Evolutionary conservation across 2,888 invertebrate genomes (phyloP), one percentile per base, ranked within the genome.

Genomic region (Baccha elongata): DNA sequence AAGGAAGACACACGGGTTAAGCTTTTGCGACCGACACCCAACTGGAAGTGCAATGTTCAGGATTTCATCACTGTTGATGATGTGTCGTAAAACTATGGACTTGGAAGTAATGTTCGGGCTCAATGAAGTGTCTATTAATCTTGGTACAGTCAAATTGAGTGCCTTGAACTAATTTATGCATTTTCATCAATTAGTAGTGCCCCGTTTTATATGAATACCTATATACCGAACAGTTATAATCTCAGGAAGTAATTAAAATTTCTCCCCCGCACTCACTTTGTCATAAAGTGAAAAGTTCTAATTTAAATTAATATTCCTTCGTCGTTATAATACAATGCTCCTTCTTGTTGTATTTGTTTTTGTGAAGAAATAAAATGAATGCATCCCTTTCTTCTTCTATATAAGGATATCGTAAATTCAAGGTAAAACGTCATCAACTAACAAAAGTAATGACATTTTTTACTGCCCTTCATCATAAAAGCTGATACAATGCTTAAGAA

Each of bases 281-380:
- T 35, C 42, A 19, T 60, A 53, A 67, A 35, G 26, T 46, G 72
- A 72, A 68, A 73, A n/a, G n/a, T 83, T 83, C 83, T 83, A 83
- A 83, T 83, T 83, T 83, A 73, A 83, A 83, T 83, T 83, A 83
- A 83, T 83, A 83, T 83, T 83, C 83, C 46, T 73, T 76, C 23
- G 60, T 65, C 29, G 37, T 67, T 65, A 58, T 64, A 64, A 62
- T 67, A 55, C 46, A 71, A 71, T 53, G 67, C 58, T 67, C 60
- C 58, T 15, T 58, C 21, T 19, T 37, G 7, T 37, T 37, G 37
- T 13, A 23, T 4, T 32, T 53, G 35, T 10, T 55, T 17, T 35
- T n/a, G 1, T 52, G n/a, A n/a, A 23, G 23, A 23, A 23, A 21
- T 35, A 46, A 46, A 21, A 23, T 42, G 58, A 21, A 65, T 78